phyloP scores from a whole-genome alignment of 2,797 vertebrate species.

The Tragopan temminckii region DNA sequence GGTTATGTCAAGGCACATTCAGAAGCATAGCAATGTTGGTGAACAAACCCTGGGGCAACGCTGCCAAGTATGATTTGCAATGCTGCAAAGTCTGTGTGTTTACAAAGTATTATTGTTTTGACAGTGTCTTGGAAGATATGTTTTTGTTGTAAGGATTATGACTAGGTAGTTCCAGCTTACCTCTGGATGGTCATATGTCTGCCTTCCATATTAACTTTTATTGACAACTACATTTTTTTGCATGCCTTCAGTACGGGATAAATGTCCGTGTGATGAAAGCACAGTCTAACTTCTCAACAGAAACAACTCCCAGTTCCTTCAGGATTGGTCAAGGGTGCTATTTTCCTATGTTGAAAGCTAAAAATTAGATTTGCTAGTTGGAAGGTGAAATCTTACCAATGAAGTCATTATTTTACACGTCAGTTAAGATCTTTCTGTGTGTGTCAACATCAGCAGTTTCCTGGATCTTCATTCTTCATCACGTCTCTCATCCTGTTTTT shows the following conservation, averaged over 20 bases:
- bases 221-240: not conserved
- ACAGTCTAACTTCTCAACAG: not conserved
- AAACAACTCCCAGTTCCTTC: not conserved
- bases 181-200: conserved; percentile 17
- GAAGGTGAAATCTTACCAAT: not conserved
- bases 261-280: not conserved
- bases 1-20: conserved; percentile 38
- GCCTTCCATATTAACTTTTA: not conserved
- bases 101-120: not conserved
- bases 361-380: not conserved
- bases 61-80: not conserved
- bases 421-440: not conserved
- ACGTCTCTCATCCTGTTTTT: not conserved
- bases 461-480: not conserved
- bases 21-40: not conserved
- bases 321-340: not conserved
- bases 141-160: conserved; percentile 35
- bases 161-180: conserved; percentile 30
- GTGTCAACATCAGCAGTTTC: not conserved
- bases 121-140: conserved; percentile 32
- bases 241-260: not conserved
- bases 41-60: conserved; percentile 34
- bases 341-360: not conserved
- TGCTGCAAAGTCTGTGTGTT: not conserved
- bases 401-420: not conserved